Conservation (phyloP, 1,140 invertebrate species). For the Heterodera schachtii region DNA sequence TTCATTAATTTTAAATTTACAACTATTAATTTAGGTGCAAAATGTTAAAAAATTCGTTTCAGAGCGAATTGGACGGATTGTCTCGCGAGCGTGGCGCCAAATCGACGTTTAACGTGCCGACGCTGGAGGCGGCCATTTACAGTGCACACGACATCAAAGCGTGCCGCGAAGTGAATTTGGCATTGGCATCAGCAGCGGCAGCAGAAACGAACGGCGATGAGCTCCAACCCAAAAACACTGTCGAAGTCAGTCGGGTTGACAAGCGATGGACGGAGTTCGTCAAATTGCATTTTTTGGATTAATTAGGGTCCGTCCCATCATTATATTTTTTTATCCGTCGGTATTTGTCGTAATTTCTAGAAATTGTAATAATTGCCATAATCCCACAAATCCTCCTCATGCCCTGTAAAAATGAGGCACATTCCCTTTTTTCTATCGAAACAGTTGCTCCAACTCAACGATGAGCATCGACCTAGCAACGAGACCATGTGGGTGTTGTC, state of each 20-base stretch:
- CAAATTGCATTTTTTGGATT: neutral
- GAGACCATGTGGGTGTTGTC: constrained; percentile 46
- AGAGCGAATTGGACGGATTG: constrained; percentile 48
- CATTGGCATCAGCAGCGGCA: neutral
- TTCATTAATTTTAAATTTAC: neutral
- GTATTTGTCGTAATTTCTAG: no score
- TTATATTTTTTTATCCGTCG: constrained; percentile 11
- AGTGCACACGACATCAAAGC: constrained; percentile 37
- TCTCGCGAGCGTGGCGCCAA: constrained; percentile 22
- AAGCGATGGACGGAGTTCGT: neutral
- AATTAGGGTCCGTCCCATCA: neutral
- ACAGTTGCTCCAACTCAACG: neutral
- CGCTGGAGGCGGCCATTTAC: constrained; percentile 34
- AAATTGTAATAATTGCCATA: no score
- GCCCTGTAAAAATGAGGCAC: no score
- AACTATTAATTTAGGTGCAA: no score
- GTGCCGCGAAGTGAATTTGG: constrained; percentile 40
- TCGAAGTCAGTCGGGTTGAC: neutral
- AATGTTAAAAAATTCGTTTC: constrained; percentile 7
- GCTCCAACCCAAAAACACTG: no score
- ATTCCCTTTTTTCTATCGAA: no score
- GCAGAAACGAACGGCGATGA: neutral
- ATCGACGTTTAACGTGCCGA: constrained; percentile 42
- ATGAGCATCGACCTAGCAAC: constrained; percentile 27
- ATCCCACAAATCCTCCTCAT: no score